Evolutionary conservation across 2,888 invertebrate genomes (phyloP).

Genomic region (Beris morrisii): DNA sequence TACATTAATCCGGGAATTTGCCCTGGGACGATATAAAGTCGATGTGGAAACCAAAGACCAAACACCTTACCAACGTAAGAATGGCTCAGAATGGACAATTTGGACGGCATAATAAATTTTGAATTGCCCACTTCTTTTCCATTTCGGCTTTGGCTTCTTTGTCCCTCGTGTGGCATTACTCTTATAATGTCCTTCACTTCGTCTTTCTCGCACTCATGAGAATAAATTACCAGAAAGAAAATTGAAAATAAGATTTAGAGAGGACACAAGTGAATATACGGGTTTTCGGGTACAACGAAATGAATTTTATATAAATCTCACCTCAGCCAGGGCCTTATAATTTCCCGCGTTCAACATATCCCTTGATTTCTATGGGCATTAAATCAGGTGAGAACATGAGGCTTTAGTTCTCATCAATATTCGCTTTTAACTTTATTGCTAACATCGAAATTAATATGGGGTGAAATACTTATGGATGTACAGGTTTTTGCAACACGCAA

Average conservation of each 20-base stretch:
- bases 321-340: background rate
- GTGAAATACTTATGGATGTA: too few species aligned
- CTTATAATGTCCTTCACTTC: slow-evolving; percentile 31
- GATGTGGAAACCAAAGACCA: slow-evolving; percentile 36
- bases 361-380: background rate
- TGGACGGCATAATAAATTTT: slow-evolving; percentile 38
- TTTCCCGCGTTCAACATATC: too few species aligned
- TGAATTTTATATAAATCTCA: slow-evolving; percentile 36
- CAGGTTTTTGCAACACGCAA: too few species aligned
- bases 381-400: slow-evolving; percentile 1
- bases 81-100: slow-evolving; percentile 37
- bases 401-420: background rate
- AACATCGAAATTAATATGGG: too few species aligned
- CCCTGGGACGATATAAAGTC: slow-evolving; percentile 31
- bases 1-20: slow-evolving; percentile 36
- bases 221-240: slow-evolving; percentile 40
- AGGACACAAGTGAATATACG: slow-evolving; percentile 37
- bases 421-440: background rate
- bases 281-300: slow-evolving; percentile 31
- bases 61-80: slow-evolving; percentile 36
- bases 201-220: slow-evolving; percentile 34
- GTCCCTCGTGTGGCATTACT: slow-evolving; percentile 37
- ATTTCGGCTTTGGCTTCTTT: slow-evolving; percentile 18
- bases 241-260: slow-evolving; percentile 40
- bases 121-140: slow-evolving; percentile 34